Conservation (phyloP, 2,888 invertebrate genomes). For the Anodontia alba region DNA sequence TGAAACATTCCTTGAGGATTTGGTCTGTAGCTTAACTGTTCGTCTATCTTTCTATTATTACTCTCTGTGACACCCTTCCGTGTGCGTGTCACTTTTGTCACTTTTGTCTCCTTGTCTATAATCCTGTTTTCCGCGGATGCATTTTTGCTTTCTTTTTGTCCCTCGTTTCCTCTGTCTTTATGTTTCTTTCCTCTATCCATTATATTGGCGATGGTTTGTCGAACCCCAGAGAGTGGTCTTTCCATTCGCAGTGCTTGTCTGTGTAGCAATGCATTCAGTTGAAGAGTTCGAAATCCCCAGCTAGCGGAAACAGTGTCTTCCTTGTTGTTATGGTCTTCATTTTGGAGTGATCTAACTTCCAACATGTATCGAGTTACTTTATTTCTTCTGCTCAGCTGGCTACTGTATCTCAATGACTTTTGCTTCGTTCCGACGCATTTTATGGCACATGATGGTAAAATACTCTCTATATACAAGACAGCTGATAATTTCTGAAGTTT, state of each 20-base stretch:
- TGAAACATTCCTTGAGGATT: too few species aligned
- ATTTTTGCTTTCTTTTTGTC: too few species aligned
- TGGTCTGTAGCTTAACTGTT: too few species aligned
- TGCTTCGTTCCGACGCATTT: slow-evolving; percentile 27
- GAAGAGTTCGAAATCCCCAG: slow-evolving; percentile 40
- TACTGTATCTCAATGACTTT: slow-evolving; percentile 32
- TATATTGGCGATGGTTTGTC: background rate
- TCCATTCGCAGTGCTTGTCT: background rate
- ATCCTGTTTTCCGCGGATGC: too few species aligned
- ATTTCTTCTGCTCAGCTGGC: slow-evolving; percentile 23
- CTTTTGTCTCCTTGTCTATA: too few species aligned
- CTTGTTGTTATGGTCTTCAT: slow-evolving; percentile 20
- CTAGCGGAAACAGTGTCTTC: slow-evolving; percentile 13
- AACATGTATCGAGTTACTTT: slow-evolving; percentile 44
- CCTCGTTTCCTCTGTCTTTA: background rate
- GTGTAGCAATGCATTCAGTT: slow-evolving; percentile 35
- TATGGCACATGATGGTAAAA: slow-evolving; percentile 30
- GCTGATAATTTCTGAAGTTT: slow-evolving; percentile 60
- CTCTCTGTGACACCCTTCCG: too few species aligned
- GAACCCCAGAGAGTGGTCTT: slow-evolving; percentile 37
- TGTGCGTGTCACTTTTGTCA: too few species aligned
- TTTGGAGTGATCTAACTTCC: slow-evolving; percentile 44
- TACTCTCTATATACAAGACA: slow-evolving; percentile 60
- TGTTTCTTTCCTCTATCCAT: background rate
- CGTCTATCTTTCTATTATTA: too few species aligned